Evolutionary conservation across 2,797 vertebrate genomes (phyloP), one percentile per base, ranked within the genome.

Genomic region (Heterohyrax brucei): DNA sequence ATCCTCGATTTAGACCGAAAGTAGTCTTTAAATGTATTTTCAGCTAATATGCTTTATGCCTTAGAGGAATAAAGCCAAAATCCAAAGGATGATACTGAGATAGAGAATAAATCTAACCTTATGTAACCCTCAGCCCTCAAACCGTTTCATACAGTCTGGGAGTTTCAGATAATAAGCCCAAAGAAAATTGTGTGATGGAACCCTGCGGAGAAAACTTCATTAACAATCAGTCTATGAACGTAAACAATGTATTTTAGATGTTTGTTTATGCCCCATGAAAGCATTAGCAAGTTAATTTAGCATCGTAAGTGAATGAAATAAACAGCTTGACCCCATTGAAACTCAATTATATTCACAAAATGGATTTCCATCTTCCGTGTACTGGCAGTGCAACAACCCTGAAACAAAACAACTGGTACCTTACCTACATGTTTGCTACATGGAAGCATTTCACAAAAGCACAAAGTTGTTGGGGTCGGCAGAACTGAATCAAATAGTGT

Each of bases 271-370:
- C 1, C 91, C 53, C 82, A 30, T 14, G 93, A 97, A 94, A 62
- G 16, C 9, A 96, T 92, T 98, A 96, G 81, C 26, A 94, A 95
- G 50, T 44, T 95, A 92, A 97, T 96, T 94, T 94, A 96, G 56
- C 50, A 93, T 94, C 92, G 89, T 96, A 94, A 50, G 59, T 91
- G 93, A 97, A 97, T 73, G 7, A 82, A 96, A 96, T 95, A 96
- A 92, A n/a, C 48, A 93, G 33, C 91, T 93, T 97, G 92, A 97
- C 87, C 86, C 64, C 24, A 97, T 96, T 97, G 91, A 96, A 95
- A 92, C 91, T 72, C 66, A 94, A 93, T 95, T 94, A 77, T 93
- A 97, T 95, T 96, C 81, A 91, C 30, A 89, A 97, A 98, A 87
- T 86, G 87, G 3, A 53, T 96, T 97, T 97, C 56, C 10, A 87